phyloP scores from a whole-genome alignment of 2,113 vertebrate genomes.

The Calidris pugnax region DNA sequence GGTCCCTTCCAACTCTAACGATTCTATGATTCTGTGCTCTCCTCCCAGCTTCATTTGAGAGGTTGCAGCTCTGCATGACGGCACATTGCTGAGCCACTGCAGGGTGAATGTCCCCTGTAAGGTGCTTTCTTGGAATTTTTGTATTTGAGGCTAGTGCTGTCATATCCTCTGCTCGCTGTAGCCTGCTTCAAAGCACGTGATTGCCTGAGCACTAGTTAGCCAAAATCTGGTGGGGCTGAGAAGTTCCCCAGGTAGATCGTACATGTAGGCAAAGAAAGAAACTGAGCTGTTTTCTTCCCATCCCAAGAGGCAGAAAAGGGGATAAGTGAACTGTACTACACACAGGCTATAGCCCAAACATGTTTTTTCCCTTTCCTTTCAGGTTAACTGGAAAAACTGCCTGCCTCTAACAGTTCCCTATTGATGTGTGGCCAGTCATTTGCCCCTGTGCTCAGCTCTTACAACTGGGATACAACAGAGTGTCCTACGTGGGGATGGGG shows the following conservation, averaged over 20 bases:
- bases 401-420: neutral
- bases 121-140: neutral
- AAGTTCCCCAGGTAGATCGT: neutral
- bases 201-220: neutral
- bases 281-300: neutral
- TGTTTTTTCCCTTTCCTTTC: neutral
- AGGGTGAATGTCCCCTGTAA: too few relatives aligned
- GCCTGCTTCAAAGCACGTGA: neutral
- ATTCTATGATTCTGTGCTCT: neutral
- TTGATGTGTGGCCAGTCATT: accelerated
- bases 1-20: neutral
- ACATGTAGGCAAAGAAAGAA: neutral
- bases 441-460: neutral
- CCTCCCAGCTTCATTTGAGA: neutral
- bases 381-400: neutral
- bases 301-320: neutral
- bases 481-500: neutral
- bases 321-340: neutral
- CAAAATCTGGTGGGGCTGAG: too few relatives aligned
- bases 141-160: neutral
- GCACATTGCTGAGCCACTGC: neutral
- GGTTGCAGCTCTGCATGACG: neutral
- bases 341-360: neutral
- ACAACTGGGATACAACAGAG: neutral
- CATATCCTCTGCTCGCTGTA: neutral